Percentiles rank a stretch among this genome's conserved stretches.
Conservation (phyloP, 2,113 vertebrate species). For the Psittacara wagleri region DNA sequence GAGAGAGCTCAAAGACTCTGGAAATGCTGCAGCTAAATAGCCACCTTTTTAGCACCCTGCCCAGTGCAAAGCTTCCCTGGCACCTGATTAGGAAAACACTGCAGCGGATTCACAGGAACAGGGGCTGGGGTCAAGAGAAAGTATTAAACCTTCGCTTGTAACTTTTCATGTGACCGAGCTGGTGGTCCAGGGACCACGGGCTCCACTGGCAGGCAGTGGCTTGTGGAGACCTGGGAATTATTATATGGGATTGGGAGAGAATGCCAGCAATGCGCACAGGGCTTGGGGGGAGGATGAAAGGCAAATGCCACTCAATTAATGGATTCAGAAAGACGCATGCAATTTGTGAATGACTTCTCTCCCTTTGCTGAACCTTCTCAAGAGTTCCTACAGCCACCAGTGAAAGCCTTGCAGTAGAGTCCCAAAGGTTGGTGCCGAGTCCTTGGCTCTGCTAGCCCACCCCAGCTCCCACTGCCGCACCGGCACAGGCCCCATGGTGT, state of each 20-base stretch:
- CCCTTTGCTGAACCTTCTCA: background rate
- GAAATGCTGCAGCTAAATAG: background rate
- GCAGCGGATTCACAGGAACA: background rate
- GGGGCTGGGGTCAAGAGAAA: slow-evolving; percentile 6
- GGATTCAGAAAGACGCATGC: slow-evolving; percentile 7
- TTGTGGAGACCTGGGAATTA: slow-evolving; percentile 10
- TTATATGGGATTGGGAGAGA: slow-evolving; percentile 22
- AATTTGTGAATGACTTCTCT: slow-evolving; percentile 24
- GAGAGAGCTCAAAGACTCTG: background rate
- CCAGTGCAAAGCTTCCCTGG: background rate
- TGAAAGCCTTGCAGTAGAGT: background rate
- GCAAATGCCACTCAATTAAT: background rate
- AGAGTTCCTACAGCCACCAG: background rate
- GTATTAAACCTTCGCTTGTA: background rate
- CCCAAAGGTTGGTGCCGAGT: accelerated
- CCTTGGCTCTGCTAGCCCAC: background rate
- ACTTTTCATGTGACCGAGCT: background rate
- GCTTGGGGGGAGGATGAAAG: slow-evolving; percentile 6
- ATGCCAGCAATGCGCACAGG: slow-evolving; percentile 16
- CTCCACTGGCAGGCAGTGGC: background rate
- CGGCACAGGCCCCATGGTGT: accelerated
- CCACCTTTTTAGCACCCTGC: background rate
- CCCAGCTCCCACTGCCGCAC: accelerated
- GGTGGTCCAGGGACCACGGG: background rate
- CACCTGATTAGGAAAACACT: slow-evolving; percentile 25